Percentiles rank a stretch among this genome's conserved stretches.
phyloP scores from a whole-genome alignment of 2,113 vertebrate species.

The Eulacestoma nigropectus region DNA sequence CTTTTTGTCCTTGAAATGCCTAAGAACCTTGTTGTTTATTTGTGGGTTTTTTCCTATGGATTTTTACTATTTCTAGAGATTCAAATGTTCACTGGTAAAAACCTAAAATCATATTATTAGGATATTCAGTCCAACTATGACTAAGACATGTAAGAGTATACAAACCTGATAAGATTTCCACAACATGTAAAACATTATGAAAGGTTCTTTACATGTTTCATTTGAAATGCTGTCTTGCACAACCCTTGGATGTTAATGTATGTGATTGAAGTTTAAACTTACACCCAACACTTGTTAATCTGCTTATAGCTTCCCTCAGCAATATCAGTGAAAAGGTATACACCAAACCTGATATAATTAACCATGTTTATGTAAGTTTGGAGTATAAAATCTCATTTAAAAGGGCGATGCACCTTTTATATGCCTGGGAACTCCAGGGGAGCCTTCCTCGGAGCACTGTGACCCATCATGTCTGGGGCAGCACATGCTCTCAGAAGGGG shows the following conservation, averaged over 20 bases:
- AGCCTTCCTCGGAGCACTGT: neutral
- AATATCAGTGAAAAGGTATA: neutral
- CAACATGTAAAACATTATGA: neutral
- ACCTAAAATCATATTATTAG: neutral
- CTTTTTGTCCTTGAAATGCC: neutral
- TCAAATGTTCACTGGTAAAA: neutral
- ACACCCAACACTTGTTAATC: neutral
- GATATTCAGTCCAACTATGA: neutral
- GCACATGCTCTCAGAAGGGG: neutral
- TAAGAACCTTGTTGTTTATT: neutral
- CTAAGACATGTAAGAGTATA: neutral
- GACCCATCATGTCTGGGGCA: neutral
- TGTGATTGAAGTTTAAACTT: neutral
- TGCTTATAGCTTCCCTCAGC: neutral
- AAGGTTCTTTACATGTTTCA: neutral
- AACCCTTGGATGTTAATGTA: neutral
- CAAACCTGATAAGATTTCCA: neutral
- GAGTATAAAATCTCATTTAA: neutral
- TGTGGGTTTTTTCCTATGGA: neutral
- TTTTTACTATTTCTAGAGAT: neutral
- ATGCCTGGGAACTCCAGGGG: neutral
- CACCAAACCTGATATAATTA: neutral
- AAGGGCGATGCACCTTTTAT: neutral
- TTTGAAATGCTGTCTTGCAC: neutral
- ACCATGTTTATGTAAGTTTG: neutral